Percentiles rank a stretch among this genome's conserved stretches.
Evolutionary conservation across 2,888 invertebrate genomes (phyloP).

Genomic region (Litoditis marina): DNA sequence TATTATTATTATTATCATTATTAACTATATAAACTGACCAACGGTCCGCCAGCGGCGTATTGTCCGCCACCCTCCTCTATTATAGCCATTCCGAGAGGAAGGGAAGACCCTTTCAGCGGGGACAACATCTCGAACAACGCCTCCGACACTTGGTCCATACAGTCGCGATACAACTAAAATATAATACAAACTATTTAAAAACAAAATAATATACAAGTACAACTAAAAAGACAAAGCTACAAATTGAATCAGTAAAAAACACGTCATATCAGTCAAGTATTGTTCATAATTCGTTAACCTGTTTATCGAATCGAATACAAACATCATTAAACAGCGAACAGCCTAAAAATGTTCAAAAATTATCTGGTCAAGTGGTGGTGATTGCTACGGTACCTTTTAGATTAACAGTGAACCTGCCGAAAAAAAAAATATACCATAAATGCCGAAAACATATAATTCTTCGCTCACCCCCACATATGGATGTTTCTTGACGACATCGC

Average conservation of each 20-base stretch:
- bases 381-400: no score
- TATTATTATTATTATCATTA: no score
- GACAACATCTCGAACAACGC: slow-evolving; percentile 57
- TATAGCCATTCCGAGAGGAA: slow-evolving; percentile 2
- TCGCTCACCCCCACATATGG: slow-evolving; percentile 32
- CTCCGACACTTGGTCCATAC: slow-evolving; percentile 64
- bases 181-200: no score
- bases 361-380: no score
- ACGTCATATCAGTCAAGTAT: background rate
- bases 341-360: no score
- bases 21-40: no score
- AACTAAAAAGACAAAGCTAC: background rate
- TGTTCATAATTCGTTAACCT: no score
- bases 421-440: no score
- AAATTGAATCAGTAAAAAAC: background rate
- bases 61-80: slow-evolving; percentile 11
- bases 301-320: no score
- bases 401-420: no score
- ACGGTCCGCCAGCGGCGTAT: slow-evolving; percentile 3
- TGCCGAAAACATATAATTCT: background rate
- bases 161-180: slow-evolving; percentile 38
- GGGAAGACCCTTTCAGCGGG: slow-evolving; percentile 1
- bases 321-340: no score
- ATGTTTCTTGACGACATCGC: slow-evolving; percentile 46
- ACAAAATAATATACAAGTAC: background rate